Percentiles rank a stretch among this genome's conserved stretches.
These are phyloP conservation scores for Cuniculus paca DNA, from an alignment of 2,797 vertebrate genomes.

Conservation along the genomic window DNA sequence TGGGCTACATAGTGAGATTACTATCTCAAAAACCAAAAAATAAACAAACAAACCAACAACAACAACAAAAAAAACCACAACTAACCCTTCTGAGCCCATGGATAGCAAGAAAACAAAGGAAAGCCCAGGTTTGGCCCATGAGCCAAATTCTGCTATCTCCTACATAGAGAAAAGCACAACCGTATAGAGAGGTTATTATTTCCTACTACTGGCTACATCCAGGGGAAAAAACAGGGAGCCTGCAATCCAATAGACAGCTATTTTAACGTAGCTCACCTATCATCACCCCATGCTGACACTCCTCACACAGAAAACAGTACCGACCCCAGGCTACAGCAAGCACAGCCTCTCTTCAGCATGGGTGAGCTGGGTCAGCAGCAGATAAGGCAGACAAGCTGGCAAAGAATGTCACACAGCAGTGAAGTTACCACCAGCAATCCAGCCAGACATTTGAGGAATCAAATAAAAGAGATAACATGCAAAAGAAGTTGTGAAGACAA, in stretches of 20 bases:
- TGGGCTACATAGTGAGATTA: neutral
- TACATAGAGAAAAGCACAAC: neutral
- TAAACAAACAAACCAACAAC: no score
- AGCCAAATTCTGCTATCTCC: neutral
- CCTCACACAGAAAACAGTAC: neutral
- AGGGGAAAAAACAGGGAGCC: neutral
- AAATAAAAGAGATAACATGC: neutral
- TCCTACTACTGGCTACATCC: neutral
- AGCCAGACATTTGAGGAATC: neutral
- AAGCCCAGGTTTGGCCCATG: neutral
- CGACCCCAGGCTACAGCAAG: neutral
- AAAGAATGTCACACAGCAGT: neutral
- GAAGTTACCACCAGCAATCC: neutral
- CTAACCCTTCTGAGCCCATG: neutral
- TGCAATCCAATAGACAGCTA: neutral
- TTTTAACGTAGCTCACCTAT: neutral
- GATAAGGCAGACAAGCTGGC: neutral
- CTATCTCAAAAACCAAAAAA: neutral
- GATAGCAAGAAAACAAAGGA: neutral
- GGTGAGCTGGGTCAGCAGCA: neutral
- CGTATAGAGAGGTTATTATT: neutral
- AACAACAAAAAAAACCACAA: neutral
- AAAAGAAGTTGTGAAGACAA: neutral
- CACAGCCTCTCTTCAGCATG: neutral
- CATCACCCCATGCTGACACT: neutral